Evolutionary conservation across 1,140 invertebrate species (phyloP), one percentile per base, ranked within the genome.

Genomic region (Euwallacea fornicatus): DNA sequence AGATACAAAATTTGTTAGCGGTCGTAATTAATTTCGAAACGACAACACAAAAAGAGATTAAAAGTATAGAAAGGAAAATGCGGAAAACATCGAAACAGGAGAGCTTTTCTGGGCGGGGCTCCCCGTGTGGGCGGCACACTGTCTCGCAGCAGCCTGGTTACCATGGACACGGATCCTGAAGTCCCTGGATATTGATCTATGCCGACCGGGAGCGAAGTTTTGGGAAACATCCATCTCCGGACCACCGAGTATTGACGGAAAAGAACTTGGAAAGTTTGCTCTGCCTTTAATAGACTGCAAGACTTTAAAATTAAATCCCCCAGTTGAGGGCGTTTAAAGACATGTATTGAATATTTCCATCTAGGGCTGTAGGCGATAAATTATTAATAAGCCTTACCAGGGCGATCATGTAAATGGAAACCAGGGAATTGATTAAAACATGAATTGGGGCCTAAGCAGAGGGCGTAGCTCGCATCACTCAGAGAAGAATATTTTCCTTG

Each of bases 111-210:
- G 63, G 61, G 66, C 21, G 71, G 60, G 76, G 72, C 69, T 75
- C 72, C 66, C 64, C 55, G 66, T 67, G 61, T 69, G 77, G 79
- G 80, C 80, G 80, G 76, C 80, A 79, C 79, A 77, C 78, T 73
- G 79, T 80, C 80, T 81, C 78, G 80, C 80, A 81, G 80, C 80
- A 80, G 80, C 80, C 54, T 81, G 77, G 80, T 81, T 64, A 74
- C 73, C 75, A 75, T 76, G 74, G 77, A 59, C 67, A 79, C 79
- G 65, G 58, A 66, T 64, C 54, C 46, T 13, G 56, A 73, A 75
- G 77, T 76, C 76, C 77, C 76, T 76, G 74, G 78, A 81, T 81
- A 81, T 81, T 81, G 80, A 81, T 81, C 80, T 81, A 68, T 68
- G 44, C 58, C 42, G 58, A 41, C 42, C 16, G 16, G 54, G 66